A percentile compares a stretch with the other conserved stretches of the same genome.
These are phyloP conservation scores for Cladorhizidae sp. DNA, from an alignment of 37 sponge, comb jelly and placozoan species.

Conservation along the genomic window DNA sequence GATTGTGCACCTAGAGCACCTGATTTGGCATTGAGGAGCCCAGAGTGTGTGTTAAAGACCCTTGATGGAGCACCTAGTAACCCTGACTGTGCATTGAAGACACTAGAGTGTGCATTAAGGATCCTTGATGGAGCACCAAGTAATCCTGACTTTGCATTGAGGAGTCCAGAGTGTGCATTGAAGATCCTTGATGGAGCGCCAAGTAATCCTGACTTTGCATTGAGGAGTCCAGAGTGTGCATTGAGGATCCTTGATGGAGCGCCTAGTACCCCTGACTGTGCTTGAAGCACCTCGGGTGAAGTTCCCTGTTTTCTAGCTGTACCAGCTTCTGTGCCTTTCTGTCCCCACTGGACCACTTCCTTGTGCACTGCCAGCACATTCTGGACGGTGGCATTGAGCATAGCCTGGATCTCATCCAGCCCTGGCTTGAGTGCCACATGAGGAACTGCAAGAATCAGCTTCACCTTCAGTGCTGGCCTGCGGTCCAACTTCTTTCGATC, in stretches of 20 bases:
- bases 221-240: too few relatives aligned
- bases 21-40: slow-evolving; percentile 56
- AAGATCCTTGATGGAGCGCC: too few relatives aligned
- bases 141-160: too few relatives aligned
- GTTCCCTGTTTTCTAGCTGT: too few relatives aligned
- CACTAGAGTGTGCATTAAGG: slow-evolving; percentile 10
- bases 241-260: too few relatives aligned
- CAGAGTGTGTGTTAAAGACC: background rate
- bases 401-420: slow-evolving; percentile 92
- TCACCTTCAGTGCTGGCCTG: slow-evolving; percentile 69
- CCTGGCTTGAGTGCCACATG: slow-evolving; percentile 82
- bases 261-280: slow-evolving; percentile 67
- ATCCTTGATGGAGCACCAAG: background rate
- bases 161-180: too few relatives aligned
- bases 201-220: too few relatives aligned
- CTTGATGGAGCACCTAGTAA: slow-evolving; percentile 40
- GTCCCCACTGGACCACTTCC: slow-evolving; percentile 80
- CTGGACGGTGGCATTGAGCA: slow-evolving; percentile 69
- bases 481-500: slow-evolving; percentile 48
- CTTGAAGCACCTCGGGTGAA: slow-evolving; percentile 38
- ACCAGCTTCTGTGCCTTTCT: slow-evolving; percentile 60
- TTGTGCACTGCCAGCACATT: slow-evolving; percentile 64
- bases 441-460: slow-evolving; percentile 84
- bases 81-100: slow-evolving; percentile 57
- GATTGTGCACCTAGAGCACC: slow-evolving; percentile 78